Evolutionary conservation across 2,113 vertebrate species (phyloP).

Genomic region (Bubo scandiacus): DNA sequence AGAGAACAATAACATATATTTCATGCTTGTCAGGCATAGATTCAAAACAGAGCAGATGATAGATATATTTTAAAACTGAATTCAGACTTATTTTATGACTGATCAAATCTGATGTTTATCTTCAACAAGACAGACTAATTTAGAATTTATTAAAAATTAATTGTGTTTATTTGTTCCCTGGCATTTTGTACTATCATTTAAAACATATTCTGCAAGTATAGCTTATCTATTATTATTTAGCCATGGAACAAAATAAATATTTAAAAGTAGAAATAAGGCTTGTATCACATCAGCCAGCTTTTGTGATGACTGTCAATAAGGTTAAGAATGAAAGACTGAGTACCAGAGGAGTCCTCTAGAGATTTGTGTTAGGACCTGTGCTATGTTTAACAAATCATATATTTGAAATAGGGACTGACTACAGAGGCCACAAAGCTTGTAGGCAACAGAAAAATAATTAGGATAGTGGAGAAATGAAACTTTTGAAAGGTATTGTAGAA

Average conservation of each 20-base stretch:
- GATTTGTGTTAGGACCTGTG: neutral
- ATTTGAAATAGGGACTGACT: neutral
- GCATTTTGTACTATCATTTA: neutral
- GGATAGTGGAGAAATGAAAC: neutral
- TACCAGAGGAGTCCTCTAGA: neutral
- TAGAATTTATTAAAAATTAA: neutral
- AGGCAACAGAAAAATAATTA: neutral
- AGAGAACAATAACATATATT: constrained; percentile 26
- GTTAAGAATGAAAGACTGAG: neutral
- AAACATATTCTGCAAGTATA: neutral
- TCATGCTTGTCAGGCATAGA: neutral
- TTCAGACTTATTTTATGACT: neutral
- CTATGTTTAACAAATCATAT: neutral
- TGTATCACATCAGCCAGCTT: neutral
- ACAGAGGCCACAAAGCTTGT: neutral
- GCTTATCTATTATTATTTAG: neutral
- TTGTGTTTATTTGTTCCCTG: neutral
- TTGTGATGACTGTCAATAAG: neutral
- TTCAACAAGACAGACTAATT: neutral
- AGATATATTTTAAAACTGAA: neutral
- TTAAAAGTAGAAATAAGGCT: neutral
- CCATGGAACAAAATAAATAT: neutral
- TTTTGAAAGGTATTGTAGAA: neutral
- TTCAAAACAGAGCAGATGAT: neutral
- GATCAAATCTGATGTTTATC: neutral